These are phyloP conservation scores for Perca fluviatilis DNA, from an alignment of 2,113 vertebrate species.

Conservation along the genomic window DNA sequence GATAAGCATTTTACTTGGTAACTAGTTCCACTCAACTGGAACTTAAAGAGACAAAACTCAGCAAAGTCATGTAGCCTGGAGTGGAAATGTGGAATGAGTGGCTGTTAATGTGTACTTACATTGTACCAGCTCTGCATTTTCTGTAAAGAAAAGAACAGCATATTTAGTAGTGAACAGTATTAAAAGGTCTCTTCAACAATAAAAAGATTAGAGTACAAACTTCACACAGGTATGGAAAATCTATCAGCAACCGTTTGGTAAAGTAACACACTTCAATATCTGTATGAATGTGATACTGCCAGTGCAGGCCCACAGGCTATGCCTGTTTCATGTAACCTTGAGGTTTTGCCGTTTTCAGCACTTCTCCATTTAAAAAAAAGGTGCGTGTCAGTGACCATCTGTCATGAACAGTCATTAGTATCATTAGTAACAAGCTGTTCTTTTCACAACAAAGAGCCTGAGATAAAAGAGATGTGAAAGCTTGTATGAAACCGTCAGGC, in stretches of 20 bases:
- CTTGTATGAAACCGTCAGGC: neutral
- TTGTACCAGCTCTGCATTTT: slow-evolving; percentile 98
- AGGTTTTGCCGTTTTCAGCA: slow-evolving; percentile 9
- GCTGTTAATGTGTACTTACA: slow-evolving; percentile 84
- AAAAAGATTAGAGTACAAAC: neutral
- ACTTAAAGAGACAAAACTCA: slow-evolving; percentile 14
- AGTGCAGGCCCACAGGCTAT: too few relatives aligned
- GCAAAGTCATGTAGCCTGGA: slow-evolving; percentile 18
- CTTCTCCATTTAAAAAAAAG: slow-evolving; percentile 36
- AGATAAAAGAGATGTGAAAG: slow-evolving; percentile 12
- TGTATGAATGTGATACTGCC: neutral
- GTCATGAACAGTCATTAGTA: neutral
- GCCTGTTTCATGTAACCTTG: slow-evolving; percentile 1
- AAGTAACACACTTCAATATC: neutral
- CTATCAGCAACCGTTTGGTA: neutral
- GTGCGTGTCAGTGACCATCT: neutral
- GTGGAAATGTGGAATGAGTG: slow-evolving; percentile 2
- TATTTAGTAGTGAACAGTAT: slow-evolving; percentile 2
- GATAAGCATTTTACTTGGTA: slow-evolving; percentile 14
- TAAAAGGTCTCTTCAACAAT: neutral
- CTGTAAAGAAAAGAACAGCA: slow-evolving; percentile 82
- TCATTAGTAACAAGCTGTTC: neutral
- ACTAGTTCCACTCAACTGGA: neutral
- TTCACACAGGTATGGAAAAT: neutral
- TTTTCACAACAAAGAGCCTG: slow-evolving; percentile 1